Evolutionary conservation across 2,797 vertebrate species (phyloP).

Genomic region (Staurois parvus): DNA sequence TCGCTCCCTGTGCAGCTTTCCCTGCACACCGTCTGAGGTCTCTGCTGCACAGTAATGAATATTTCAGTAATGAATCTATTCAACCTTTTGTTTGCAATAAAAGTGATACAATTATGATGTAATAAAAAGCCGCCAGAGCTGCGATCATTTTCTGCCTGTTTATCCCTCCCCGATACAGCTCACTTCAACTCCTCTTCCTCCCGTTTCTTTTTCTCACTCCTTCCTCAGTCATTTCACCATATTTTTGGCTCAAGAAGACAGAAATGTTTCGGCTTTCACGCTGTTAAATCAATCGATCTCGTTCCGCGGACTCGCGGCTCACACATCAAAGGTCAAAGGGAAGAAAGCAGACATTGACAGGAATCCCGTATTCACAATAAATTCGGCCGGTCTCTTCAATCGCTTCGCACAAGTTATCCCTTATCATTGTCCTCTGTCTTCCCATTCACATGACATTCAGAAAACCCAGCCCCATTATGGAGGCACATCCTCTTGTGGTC

Average conservation of each 20-base stretch:
- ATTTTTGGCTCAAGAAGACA: neutral
- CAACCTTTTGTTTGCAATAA: too few species aligned
- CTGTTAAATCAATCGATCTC: slow-evolving; percentile 25
- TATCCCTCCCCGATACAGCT: too few species aligned
- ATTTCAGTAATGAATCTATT: too few species aligned
- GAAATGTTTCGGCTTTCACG: neutral
- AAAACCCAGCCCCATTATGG: slow-evolving; percentile 27
- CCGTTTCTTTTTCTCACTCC: neutral
- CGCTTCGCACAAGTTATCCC: too few species aligned
- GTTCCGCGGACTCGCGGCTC: neutral
- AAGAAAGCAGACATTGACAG: slow-evolving; percentile 40
- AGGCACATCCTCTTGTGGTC: slow-evolving; percentile 30
- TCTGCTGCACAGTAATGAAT: too few species aligned
- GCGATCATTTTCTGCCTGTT: too few species aligned
- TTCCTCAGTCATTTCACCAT: neutral
- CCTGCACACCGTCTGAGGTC: too few species aligned
- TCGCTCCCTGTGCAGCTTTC: too few species aligned
- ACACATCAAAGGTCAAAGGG: slow-evolving; percentile 44
- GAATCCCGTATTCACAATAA: slow-evolving; percentile 23
- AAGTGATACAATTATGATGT: too few species aligned
- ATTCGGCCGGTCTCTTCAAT: too few species aligned
- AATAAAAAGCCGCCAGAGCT: too few species aligned
- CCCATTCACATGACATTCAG: slow-evolving; percentile 35
- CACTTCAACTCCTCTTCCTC: too few species aligned
- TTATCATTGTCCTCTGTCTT: slow-evolving; percentile 15